These are phyloP conservation scores for Canis aureus DNA, from an alignment of 2,113 vertebrate genomes.

Conservation along the genomic window DNA sequence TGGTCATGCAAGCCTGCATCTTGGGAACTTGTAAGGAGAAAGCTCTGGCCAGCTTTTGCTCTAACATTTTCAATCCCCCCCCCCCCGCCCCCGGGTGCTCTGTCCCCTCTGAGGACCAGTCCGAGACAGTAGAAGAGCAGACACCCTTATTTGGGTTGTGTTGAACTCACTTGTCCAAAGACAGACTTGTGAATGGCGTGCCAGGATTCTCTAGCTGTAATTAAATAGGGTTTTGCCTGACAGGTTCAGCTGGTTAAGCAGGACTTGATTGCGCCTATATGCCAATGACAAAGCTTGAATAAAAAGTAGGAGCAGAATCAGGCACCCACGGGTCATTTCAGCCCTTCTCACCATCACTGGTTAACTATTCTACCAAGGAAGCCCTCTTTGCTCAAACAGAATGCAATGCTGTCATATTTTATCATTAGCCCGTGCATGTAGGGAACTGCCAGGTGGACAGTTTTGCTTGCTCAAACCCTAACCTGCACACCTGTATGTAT, in stretches of 20 bases:
- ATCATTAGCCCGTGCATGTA: background rate
- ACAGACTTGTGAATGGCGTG: background rate
- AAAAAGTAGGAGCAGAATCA: conserved; percentile 25
- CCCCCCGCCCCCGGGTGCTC: accelerated
- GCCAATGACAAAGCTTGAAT: conserved; percentile 35
- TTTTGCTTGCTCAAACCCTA: background rate
- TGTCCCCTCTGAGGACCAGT: background rate
- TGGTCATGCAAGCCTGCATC: background rate
- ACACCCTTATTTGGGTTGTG: background rate
- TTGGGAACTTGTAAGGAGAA: background rate
- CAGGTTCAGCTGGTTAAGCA: conserved; percentile 62
- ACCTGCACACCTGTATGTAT: background rate
- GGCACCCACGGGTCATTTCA: background rate
- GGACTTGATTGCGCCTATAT: conserved; percentile 27
- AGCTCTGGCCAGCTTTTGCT: background rate
- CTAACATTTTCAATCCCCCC: background rate
- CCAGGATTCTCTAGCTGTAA: conserved; percentile 49
- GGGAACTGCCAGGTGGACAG: background rate
- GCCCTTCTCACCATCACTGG: background rate
- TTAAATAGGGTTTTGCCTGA: conserved; percentile 53
- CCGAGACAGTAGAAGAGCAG: background rate
- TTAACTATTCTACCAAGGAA: conserved; percentile 38
- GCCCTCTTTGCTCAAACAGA: background rate
- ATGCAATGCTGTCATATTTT: background rate
- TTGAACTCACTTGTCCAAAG: conserved; percentile 57